Evolutionary conservation across 2,888 invertebrate genomes (phyloP).

Genomic region (Electrophaes corylata): DNA sequence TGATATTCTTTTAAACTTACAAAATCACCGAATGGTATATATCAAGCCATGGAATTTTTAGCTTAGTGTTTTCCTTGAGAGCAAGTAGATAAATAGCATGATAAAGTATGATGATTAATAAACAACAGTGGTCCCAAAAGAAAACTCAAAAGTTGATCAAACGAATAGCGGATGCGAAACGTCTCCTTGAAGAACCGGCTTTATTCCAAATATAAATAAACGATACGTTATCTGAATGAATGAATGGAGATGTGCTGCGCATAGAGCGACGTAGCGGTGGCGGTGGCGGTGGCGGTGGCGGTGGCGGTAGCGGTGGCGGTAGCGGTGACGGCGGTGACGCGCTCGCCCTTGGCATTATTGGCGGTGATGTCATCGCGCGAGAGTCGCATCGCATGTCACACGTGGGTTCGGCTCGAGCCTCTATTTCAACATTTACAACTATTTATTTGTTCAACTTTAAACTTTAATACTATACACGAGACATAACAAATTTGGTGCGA

Average conservation of each 20-base stretch:
- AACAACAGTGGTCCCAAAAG: no score
- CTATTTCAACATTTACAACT: no score
- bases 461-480: no score
- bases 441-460: no score
- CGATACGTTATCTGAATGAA: conserved; percentile 19
- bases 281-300: conserved; percentile 44
- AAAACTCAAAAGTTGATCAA: not conserved
- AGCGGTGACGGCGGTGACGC: conserved; percentile 50
- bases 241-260: conserved; percentile 23
- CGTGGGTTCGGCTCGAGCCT: conserved; percentile 11
- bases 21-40: no score
- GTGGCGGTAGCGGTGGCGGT: conserved; percentile 42
- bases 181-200: conserved; percentile 2
- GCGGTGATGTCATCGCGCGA: conserved; percentile 35
- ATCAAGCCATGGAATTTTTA: no score
- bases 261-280: conserved; percentile 5
- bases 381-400: conserved; percentile 8
- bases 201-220: conserved; percentile 12
- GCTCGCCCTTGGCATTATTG: conserved; percentile 74
- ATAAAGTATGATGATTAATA: no score
- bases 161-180: not conserved
- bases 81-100: no score
- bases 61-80: no score
- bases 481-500: no score
- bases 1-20: no score